Evolutionary conservation across 2,888 invertebrate genomes (phyloP).

Genomic region (Limnephilus marmoratus): DNA sequence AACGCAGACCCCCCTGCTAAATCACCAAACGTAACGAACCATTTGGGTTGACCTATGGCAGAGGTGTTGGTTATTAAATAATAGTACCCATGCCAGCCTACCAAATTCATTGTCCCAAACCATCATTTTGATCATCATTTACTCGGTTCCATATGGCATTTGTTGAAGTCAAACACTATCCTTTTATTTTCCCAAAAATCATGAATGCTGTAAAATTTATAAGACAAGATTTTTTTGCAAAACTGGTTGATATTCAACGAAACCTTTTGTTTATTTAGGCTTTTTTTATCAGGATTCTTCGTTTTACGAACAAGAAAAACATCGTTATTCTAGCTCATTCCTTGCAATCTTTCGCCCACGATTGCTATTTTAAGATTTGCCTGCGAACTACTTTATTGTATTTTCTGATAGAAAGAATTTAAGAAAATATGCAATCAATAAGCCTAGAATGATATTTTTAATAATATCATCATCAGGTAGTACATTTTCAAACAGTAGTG

Average conservation of each 20-base stretch:
- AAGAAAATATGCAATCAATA: too few species aligned
- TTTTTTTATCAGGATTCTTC: not conserved
- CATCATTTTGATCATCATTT: not conserved
- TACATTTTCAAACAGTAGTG: too few species aligned
- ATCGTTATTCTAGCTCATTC: not conserved
- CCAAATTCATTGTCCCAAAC: not conserved
- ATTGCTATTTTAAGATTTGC: not conserved
- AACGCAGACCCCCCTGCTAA: too few species aligned
- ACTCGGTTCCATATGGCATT: not conserved
- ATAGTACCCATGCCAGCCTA: too few species aligned
- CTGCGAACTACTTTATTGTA: not conserved
- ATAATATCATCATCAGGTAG: too few species aligned
- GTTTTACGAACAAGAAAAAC: not conserved
- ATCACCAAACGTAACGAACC: too few species aligned
- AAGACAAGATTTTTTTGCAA: not conserved
- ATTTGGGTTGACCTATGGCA: too few species aligned
- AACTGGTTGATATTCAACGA: not conserved
- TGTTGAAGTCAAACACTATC: not conserved
- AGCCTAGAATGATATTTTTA: too few species aligned
- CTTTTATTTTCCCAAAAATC: not conserved
- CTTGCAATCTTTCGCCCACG: not conserved
- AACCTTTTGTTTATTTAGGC: not conserved
- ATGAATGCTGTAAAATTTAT: not conserved
- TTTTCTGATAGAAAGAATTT: too few species aligned
- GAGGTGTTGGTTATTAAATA: too few species aligned